Base-by-base conservation (phyloP, 2,113 vertebrate species). In the Potamarius usumacintae region DNA sequence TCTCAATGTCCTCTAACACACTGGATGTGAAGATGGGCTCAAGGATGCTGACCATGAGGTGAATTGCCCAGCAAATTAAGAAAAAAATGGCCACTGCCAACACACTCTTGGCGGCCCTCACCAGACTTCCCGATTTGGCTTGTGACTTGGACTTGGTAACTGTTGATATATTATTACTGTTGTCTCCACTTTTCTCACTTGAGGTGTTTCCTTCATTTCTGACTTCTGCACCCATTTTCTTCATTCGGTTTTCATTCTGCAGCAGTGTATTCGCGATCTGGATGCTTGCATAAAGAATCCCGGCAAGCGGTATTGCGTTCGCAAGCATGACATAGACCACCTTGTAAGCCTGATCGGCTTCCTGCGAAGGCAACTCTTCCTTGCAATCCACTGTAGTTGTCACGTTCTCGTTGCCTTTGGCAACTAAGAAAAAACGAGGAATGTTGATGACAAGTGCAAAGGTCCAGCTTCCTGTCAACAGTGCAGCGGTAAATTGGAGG, bases 101-200 rank as follows among this genome's bases (percentile, higher is more conserved):
- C 87, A 95, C 95, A 5, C 94, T 95, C 90, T 95, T 95, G 48
- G 95, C 95, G 0, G 95, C 95, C 71, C 95, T 93, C 86, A 94
- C 86, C 89, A 94, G 94, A 85, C 77, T 85, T 60, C 83, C 58
- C 0, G 93, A 81, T 87, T 94, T 94, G 8, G 85, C 57, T 2
- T 88, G 71, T 72, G 62, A 3, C 50, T 82, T 82, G 82, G 52
- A 92, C 8, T 74, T 81, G 79, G 55, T 42, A 6, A 62, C 79
- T 4, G 30, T 25, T 25, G 79, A 11, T 6, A 42, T 7, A 4
- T 18, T 42, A 60, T 60, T 42, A 3, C 17, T 42, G 15, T 7
- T 12, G 30, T 81, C 7, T 62, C 17, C 79, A 11, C 17, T 81
- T 22, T 60, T 30, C 27, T 81, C 55, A 0, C 2, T 9, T 25